These are phyloP conservation scores for Corydoras sp. DNA, from an alignment of 2,113 vertebrate species.

Conservation along the genomic window DNA sequence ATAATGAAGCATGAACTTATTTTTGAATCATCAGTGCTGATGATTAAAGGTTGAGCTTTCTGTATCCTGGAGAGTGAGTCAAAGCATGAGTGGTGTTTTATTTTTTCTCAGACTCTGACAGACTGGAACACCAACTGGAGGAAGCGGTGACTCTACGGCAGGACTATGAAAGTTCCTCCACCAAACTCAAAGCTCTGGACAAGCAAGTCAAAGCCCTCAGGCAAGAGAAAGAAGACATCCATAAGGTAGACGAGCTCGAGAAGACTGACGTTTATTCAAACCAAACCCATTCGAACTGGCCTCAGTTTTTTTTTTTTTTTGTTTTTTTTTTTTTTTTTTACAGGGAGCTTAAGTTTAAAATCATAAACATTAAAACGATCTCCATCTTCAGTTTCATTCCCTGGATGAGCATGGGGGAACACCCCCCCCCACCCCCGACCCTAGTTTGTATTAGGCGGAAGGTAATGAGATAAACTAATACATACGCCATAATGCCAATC, in stretches of 20 bases:
- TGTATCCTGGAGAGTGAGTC: not conserved
- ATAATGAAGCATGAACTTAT: not conserved
- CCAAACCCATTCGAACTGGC: too few species aligned
- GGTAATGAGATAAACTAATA: too few species aligned
- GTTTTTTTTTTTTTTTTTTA: too few species aligned
- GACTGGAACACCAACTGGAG: constrained; percentile 85
- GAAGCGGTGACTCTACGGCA: constrained; percentile 79
- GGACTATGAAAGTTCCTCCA: constrained; percentile 81
- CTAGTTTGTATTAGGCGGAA: too few species aligned
- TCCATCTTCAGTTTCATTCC: too few species aligned
- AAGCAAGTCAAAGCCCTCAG: constrained; percentile 78
- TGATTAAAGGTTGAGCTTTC: not conserved
- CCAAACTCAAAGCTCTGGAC: constrained; percentile 81
- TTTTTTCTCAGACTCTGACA: constrained; percentile 72
- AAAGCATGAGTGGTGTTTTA: constrained; percentile 4
- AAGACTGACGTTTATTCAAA: not conserved
- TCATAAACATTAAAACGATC: too few species aligned
- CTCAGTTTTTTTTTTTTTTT: too few species aligned
- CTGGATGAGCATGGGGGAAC: too few species aligned
- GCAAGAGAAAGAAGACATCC: constrained; percentile 88
- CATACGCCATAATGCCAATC: too few species aligned
- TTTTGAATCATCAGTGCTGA: not conserved
- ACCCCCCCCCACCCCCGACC: too few species aligned
- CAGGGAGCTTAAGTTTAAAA: too few species aligned
- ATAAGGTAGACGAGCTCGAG: constrained; percentile 74